Evolutionary conservation across 2,113 vertebrate genomes (phyloP), one percentile per base, ranked within the genome.

Genomic region (Vulpes ferrilata): DNA sequence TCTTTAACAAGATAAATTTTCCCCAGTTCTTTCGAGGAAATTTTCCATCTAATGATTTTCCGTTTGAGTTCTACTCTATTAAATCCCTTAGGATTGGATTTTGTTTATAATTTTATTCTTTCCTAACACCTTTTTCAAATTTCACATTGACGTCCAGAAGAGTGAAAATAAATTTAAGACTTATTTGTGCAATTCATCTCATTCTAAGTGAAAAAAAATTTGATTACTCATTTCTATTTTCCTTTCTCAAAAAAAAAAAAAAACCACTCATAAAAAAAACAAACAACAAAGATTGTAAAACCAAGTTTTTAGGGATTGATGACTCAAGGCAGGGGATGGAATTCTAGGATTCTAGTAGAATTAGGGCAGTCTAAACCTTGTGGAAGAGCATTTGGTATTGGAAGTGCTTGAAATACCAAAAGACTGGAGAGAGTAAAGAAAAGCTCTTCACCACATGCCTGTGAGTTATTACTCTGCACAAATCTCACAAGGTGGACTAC

Each of bases 181-280:
- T 90, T 94, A 64, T 65, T 78, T 96, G 80, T 79, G 53, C 25
- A 95, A 57, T 94, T 95, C 20, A 76, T 87, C 43, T 19, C 17
- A 94, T 53, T 43, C 16, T 62, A 80, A 88, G 8, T 71, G 64
- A 78, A 88, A 85, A 30, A 84, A 19, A 0, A 43, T 22, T 86
- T 53, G 19, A 84, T 80, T 76, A 69, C 19, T 93, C 16, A 53
- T 86, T 93, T 93, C 38, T 79, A 19, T 80, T 95, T 95, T 84
- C 13, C 69, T 85, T 95, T 90, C 15, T 78, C 10, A 83, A 93
- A 95, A 86, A 48, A 69, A 48, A 80, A 30, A 35, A 22, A 69
- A 35, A 9, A 15, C 3, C n/a, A 11, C 43, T 7, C 43, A 43
- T 43, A 73, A 38, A 43, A 25, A 25, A 35, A 16, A 11, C 23